Base-by-base conservation (phyloP, 1,140 invertebrate species). In the Papilio machaon region DNA sequence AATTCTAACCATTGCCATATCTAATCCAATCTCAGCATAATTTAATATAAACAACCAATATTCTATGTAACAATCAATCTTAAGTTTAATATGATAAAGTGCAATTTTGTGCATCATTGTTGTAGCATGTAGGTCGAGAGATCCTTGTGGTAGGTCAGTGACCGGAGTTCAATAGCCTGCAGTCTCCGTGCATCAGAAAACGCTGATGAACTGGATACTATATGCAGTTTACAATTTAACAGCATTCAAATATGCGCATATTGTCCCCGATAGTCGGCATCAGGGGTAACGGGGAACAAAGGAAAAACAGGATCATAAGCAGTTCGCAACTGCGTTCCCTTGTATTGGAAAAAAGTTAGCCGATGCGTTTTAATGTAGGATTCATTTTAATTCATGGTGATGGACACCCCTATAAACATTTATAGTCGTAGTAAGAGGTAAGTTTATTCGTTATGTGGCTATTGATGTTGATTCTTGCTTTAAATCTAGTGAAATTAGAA, bases 91-190 rank as follows among this genome's bases (percentile, higher is more conserved):
- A 0, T 0, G 0, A 0, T 83, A 86, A 30, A 60, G 79, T 67
- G 46, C 11, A 10, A n/a, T 70, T 77, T 15, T 6, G 35, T 2
- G 81, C 10, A 19, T n/a, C 11, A 73, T 35, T 17, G 30, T 47
- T 6, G 11, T 0, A 13, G 81, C 74, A 86, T 86, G 81, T 88
- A 82, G 87, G 87, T 84, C 85, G 84, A 80, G 64, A 79, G 80
- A 88, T 88, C 89, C 89, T 90, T 90, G 89, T 70, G 86, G 85
- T 85, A 87, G 89, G 88, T 88, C 84, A 89, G 87, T 86, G 87
- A 89, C 89, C 87, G 79, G 79, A 82, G 84, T 82, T 89, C 84
- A 83, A 79, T 87, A 83, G 81, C 86, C 82, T 80, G 82, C 84
- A 84, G 83, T 85, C 75, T 81, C 82, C 81, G 80, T 86, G 82